These are phyloP conservation scores for Pterostichus madidus DNA, from an alignment of 2,888 invertebrate species.

Conservation along the genomic window DNA sequence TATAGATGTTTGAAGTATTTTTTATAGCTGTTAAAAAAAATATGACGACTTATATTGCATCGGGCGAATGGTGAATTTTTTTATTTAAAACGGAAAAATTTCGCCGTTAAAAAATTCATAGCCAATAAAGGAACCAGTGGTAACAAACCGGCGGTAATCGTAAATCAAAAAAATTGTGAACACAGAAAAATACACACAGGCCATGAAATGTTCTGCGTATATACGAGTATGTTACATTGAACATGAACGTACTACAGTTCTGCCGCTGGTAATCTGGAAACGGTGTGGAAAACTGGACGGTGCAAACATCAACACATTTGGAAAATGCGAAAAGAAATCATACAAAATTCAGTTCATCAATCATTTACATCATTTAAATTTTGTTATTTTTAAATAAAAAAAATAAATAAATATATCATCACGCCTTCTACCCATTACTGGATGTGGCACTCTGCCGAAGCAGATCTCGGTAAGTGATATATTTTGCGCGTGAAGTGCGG, in stretches of 20 bases:
- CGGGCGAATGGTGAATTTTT: constrained; percentile 28
- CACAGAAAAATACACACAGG: constrained; percentile 3
- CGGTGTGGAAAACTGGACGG: neutral
- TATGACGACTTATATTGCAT: constrained; percentile 23
- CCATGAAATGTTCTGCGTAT: neutral
- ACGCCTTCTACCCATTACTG: too few species aligned
- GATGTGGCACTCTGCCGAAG: too few species aligned
- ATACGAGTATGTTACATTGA: constrained; percentile 1
- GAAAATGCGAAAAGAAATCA: too few species aligned
- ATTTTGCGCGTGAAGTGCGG: too few species aligned
- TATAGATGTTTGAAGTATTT: neutral
- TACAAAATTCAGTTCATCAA: too few species aligned
- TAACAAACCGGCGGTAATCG: constrained; percentile 57
- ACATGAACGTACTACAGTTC: neutral
- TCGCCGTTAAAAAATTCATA: constrained; percentile 60
- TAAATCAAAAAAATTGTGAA: constrained; percentile 63
- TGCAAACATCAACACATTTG: too few species aligned
- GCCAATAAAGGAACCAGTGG: constrained; percentile 63
- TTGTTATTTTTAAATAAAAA: too few species aligned
- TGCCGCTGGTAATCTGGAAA: neutral
- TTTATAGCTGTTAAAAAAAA: neutral
- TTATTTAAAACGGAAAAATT: constrained; percentile 56
- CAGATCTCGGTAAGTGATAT: too few species aligned
- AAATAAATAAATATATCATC: too few species aligned
- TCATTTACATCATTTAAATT: too few species aligned